These are phyloP conservation scores for Schizaphis graminum DNA, from an alignment of 2,888 invertebrate genomes.

Conservation along the genomic window DNA sequence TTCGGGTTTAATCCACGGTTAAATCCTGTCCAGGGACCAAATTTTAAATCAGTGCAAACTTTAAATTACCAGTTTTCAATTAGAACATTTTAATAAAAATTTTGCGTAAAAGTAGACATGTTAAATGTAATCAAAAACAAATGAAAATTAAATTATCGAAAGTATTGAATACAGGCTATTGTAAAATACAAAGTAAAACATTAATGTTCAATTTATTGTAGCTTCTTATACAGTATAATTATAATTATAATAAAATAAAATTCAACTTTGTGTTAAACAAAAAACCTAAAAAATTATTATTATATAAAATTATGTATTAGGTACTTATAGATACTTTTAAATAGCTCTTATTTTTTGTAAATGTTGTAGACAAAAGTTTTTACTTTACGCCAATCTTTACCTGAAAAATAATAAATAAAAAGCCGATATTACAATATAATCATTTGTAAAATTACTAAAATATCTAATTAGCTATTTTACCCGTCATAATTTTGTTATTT, in stretches of 20 bases:
- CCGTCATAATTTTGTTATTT: background rate
- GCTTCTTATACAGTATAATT: slow-evolving; percentile 4
- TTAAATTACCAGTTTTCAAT: too few relatives aligned
- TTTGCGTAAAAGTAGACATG: too few relatives aligned
- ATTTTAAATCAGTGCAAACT: too few relatives aligned
- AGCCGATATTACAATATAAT: background rate
- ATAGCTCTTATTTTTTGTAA: background rate
- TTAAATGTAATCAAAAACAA: background rate
- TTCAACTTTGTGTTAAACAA: background rate
- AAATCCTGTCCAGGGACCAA: too few relatives aligned
- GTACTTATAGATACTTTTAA: background rate
- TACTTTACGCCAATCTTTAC: slow-evolving; percentile 12
- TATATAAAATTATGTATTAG: background rate
- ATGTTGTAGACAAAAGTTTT: background rate
- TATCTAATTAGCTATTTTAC: background rate
- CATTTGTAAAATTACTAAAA: background rate
- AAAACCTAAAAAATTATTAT: background rate
- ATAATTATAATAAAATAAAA: slow-evolving; percentile 12
- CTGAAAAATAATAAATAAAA: slow-evolving; percentile 4
- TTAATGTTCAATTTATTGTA: background rate
- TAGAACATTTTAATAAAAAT: too few relatives aligned
- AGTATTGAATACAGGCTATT: background rate
- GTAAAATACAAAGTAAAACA: background rate
- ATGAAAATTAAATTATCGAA: background rate
- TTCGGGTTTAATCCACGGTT: too few relatives aligned